Evolutionary conservation across 2,797 vertebrate species (phyloP), one percentile per base, ranked within the genome.

Genomic region (Coendou prehensilis): DNA sequence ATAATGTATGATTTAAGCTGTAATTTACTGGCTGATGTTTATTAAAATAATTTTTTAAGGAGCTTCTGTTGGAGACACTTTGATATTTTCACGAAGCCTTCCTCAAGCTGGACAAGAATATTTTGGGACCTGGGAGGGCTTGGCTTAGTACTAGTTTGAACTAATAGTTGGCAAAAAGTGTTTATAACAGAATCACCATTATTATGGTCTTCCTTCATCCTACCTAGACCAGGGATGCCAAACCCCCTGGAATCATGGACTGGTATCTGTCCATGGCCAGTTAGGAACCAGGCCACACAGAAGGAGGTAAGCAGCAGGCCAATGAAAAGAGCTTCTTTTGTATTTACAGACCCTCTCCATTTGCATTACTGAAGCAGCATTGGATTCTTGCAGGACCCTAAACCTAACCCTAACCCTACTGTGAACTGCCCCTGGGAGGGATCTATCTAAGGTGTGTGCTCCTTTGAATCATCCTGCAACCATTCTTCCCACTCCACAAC

Each of bases 1-100:
- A 23, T 67, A 61, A 18, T 61, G 47, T 47, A 78, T 78, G 50
- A 75, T n/a, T 83, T 50, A 82, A 52, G 54, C 33, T 69, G 8
- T 47, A 64, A 67, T 52, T 37, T 67, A 67, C 22, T n/a, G 28
- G 47, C 80, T 92, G 17, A 63, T 59, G 17, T 61, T 87, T 61
- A 75, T 85, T 88, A 91, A 85, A 73, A 61, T 75, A 52, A n/a
- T 33, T 64, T 91, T 47, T 30, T 81, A 85, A 93, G 71, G 14
- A 96, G 22, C 71, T 83, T 83, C 81, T 92, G 50, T 64, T 41
- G 28, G 37, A 73, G 33, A 28, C 8, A 45, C 23, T 63, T 69
- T 11, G 14, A 76, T 54, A 20, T 37, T 67, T 95, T 81, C 71
- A 75, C 52, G 73, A 87, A 85, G 13, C 2, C 50, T 91, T 71